Percentiles rank a stretch among this genome's conserved stretches.
phyloP scores from a whole-genome alignment of 2,113 vertebrate genomes.

The Epinephelus lanceolatus region DNA sequence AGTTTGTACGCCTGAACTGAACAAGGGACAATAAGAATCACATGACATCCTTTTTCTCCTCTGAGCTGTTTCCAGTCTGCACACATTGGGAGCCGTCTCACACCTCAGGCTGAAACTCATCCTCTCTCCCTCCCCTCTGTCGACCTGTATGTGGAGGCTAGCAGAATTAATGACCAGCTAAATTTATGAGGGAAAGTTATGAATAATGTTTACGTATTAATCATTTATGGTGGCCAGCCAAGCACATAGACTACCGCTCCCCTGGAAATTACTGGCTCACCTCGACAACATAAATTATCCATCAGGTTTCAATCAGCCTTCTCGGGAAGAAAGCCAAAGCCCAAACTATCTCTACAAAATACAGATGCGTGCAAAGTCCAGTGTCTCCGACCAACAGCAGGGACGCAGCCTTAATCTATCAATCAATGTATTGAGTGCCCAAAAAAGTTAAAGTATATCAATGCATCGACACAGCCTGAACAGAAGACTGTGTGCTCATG shows the following conservation, averaged over 20 bases:
- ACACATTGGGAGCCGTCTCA: not conserved
- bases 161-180: slow-evolving; percentile 53
- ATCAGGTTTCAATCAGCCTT: slow-evolving; percentile 61
- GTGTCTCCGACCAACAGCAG: not conserved
- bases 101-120: slow-evolving; percentile 17
- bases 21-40: not conserved
- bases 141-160: slow-evolving; percentile 9
- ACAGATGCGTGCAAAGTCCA: slow-evolving; percentile 11
- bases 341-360: slow-evolving; percentile 7
- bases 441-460: not conserved
- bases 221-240: slow-evolving; percentile 74
- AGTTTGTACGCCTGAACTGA: not conserved
- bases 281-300: slow-evolving; percentile 74
- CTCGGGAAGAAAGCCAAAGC: not conserved
- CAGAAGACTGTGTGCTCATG: too few relatives aligned
- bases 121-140: not conserved
- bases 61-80: not conserved
- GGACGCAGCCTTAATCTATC: not conserved
- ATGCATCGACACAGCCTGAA: too few relatives aligned
- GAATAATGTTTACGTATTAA: slow-evolving; percentile 81
- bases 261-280: slow-evolving; percentile 73
- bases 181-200: slow-evolving; percentile 74
- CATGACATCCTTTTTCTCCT: not conserved
- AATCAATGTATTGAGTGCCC: not conserved
- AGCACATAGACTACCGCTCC: slow-evolving; percentile 55